Percentiles rank a stretch among this genome's conserved stretches.
phyloP scores from a whole-genome alignment of 2,113 vertebrate species.

The Microcebus ravelobensis region DNA sequence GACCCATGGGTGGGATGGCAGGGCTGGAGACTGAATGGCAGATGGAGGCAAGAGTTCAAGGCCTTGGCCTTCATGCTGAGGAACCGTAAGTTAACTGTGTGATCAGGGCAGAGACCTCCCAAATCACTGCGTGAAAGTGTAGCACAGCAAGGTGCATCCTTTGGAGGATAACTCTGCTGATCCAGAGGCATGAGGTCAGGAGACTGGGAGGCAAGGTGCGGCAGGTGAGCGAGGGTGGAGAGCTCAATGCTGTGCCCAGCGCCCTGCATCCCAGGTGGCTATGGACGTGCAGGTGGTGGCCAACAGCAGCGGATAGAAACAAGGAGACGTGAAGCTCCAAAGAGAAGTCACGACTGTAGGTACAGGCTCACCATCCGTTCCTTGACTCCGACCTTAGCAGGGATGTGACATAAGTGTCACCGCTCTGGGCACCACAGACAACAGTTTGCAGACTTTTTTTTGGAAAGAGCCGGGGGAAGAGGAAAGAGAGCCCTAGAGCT shows the following conservation, averaged over 20 bases:
- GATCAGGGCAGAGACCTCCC: neutral
- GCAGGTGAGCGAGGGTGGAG: fast-evolving
- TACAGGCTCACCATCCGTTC: fast-evolving
- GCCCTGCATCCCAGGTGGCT: fast-evolving
- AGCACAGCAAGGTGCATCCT: fast-evolving
- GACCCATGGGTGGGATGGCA: too few relatives aligned
- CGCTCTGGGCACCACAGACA: neutral
- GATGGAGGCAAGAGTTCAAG: too few relatives aligned
- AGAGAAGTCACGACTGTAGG: too few relatives aligned
- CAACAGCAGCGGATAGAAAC: neutral
- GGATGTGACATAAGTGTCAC: neutral
- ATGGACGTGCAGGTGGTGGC: neutral
- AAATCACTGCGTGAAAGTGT: fast-evolving
- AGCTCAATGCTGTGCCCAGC: fast-evolving
- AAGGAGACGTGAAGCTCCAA: neutral
- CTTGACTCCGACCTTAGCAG: neutral
- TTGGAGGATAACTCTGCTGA: fast-evolving
- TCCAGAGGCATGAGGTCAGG: neutral
- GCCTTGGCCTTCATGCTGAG: neutral
- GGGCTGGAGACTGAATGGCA: fast-evolving
- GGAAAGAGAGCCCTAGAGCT: neutral
- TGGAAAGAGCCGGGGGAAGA: neutral
- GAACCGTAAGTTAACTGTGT: fast-evolving
- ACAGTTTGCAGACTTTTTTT: neutral
- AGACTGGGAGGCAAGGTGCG: fast-evolving